Conservation (phyloP, 1,140 invertebrate genomes). For the Drosophila arizonae region DNA sequence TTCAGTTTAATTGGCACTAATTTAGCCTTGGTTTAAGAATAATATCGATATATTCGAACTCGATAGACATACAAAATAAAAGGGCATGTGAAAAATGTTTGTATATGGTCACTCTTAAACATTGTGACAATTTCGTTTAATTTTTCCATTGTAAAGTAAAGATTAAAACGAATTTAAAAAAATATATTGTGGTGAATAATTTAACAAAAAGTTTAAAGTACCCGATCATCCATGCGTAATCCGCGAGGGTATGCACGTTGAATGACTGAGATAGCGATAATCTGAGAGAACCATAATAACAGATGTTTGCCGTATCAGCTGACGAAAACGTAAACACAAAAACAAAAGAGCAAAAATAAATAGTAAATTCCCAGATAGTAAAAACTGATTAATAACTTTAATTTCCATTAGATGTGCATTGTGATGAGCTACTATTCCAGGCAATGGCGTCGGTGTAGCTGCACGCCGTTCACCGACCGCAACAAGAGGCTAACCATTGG, state of each 20-base stretch:
- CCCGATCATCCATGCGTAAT: neutral
- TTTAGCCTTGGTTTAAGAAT: neutral
- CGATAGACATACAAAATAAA: no score
- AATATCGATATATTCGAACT: neutral
- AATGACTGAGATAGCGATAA: neutral
- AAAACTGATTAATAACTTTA: neutral
- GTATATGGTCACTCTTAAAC: neutral
- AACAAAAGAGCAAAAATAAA: constrained; percentile 42
- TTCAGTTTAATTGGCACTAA: neutral
- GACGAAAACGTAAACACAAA: neutral
- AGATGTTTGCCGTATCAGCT: neutral
- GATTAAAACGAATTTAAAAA: neutral
- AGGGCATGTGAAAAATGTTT: neutral
- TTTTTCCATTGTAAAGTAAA: neutral
- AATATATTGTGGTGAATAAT: neutral
- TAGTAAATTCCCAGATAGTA: constrained; percentile 65
- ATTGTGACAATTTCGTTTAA: no score
- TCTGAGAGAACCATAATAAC: neutral
- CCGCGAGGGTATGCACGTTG: neutral
- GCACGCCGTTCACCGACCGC: no score
- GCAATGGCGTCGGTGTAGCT: no score
- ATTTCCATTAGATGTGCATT: neutral
- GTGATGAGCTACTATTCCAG: no score
- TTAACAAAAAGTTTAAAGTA: neutral
- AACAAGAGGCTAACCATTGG: no score